Evolutionary conservation across 1,140 invertebrate genomes (phyloP).

Genomic region (Lepidurus arcticus): DNA sequence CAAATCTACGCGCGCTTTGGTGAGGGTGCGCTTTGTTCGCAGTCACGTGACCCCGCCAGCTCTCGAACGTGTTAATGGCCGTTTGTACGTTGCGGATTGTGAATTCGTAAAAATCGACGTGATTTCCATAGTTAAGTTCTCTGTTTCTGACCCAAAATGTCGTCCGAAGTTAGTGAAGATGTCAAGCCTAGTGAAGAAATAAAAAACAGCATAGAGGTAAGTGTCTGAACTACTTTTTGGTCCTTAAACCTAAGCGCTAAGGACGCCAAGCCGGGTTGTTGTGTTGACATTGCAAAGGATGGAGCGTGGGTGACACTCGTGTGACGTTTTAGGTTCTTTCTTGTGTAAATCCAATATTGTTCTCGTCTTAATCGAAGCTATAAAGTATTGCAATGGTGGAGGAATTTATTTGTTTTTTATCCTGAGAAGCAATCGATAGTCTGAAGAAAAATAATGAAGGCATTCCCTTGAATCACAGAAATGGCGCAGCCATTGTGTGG

Average conservation of each 20-base stretch:
- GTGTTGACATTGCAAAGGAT: constrained; percentile 13
- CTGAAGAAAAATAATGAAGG: not conserved
- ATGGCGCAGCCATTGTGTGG: constrained; percentile 6
- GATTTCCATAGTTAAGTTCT: not conserved
- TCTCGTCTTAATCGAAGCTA: not conserved
- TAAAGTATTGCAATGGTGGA: not conserved
- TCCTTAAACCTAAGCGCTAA: not conserved
- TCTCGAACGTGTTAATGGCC: constrained; percentile 13
- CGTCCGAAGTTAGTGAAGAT: not conserved
- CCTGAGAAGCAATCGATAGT: not conserved
- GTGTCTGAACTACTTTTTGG: not conserved
- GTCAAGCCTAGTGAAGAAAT: not conserved
- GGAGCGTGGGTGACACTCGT: not conserved
- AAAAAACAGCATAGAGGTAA: constrained; percentile 3
- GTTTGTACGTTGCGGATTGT: constrained; percentile 7
- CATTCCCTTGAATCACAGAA: not conserved
- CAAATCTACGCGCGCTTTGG: not conserved
- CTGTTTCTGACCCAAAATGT: not conserved
- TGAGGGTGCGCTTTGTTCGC: not conserved
- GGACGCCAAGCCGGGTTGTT: constrained; percentile 12
- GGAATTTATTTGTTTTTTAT: not conserved
- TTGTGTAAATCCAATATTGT: not conserved
- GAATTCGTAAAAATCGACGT: not conserved
- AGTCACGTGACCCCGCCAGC: constrained; percentile 12
- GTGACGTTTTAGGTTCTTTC: not conserved